phyloP scores from a whole-genome alignment of 2,888 invertebrate genomes.

The Sphaerophoria taeniata region DNA sequence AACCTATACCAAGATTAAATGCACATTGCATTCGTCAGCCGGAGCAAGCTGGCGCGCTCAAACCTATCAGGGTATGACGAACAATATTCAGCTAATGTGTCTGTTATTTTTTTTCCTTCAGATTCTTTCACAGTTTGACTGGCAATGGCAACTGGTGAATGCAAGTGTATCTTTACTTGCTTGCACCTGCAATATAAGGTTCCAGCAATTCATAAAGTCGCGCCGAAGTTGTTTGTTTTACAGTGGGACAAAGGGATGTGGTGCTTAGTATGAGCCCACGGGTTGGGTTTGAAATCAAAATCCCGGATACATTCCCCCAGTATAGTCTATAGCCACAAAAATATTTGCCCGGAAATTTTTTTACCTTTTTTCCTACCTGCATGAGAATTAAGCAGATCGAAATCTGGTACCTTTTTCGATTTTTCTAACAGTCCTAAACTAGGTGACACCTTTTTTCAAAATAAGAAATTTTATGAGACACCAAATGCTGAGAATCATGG shows the following conservation, averaged over 20 bases:
- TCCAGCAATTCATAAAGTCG: conserved; percentile 9
- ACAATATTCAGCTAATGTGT: conserved; percentile 65
- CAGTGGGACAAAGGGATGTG: background rate
- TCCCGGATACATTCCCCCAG: too few species aligned
- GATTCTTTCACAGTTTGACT: conserved; percentile 18
- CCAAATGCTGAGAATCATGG: too few species aligned
- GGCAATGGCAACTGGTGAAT: conserved; percentile 21
- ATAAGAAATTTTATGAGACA: too few species aligned
- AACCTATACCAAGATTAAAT: conserved; percentile 23
- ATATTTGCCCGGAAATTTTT: too few species aligned
- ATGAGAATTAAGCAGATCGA: too few species aligned
- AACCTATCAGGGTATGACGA: conserved; percentile 69
- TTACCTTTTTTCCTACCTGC: too few species aligned
- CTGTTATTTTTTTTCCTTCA: conserved; percentile 8
- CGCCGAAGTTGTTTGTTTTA: conserved; percentile 10
- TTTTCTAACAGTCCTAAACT: too few species aligned
- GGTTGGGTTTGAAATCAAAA: too few species aligned
- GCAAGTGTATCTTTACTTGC: conserved; percentile 32
- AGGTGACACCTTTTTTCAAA: too few species aligned
- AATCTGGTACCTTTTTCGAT: too few species aligned
- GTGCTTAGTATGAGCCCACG: background rate
- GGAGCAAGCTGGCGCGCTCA: conserved; percentile 11
- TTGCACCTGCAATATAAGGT: conserved; percentile 58
- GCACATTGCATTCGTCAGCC: conserved; percentile 21
- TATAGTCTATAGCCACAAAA: too few species aligned